These are phyloP conservation scores for Caiman crocodilus DNA, from an alignment of 2,797 vertebrate genomes.

Conservation along the genomic window DNA sequence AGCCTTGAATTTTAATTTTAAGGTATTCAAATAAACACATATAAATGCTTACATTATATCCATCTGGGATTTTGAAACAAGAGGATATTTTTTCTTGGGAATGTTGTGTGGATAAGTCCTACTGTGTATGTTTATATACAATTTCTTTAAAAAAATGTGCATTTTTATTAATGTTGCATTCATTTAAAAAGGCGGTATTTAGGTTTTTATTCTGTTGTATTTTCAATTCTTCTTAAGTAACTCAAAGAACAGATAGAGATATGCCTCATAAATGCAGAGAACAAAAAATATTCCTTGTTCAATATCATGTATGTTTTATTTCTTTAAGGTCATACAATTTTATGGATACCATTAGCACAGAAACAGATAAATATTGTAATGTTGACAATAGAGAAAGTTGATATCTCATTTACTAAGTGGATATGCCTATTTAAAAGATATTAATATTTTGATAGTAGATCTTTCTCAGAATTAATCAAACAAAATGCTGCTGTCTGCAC, in stretches of 20 bases:
- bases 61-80: neutral
- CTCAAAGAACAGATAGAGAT: neutral
- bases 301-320: neutral
- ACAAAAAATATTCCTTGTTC: neutral
- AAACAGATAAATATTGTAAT: conserved; percentile 18
- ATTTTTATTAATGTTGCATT: neutral
- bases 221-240: neutral
- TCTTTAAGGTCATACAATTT: neutral
- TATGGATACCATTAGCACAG: neutral
- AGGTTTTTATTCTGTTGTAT: neutral
- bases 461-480: conserved; percentile 26
- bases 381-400: conserved; percentile 11
- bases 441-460: conserved; percentile 34
- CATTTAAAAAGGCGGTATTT: neutral
- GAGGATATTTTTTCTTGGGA: neutral
- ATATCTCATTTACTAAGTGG: conserved; percentile 38
- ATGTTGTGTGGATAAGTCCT: neutral
- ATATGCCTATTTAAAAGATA: conserved; percentile 30
- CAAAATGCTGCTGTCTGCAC: conserved; percentile 7
- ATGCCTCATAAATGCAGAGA: neutral
- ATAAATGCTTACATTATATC: neutral
- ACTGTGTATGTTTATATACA: neutral
- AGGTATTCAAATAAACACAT: neutral
- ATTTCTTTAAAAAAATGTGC: neutral
- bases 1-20: conserved; percentile 28